Percentiles rank a stretch among this genome's conserved stretches.
Evolutionary conservation across 23 tunicate genomes (phyloP).

Genomic region (Phallusia fumigata): DNA sequence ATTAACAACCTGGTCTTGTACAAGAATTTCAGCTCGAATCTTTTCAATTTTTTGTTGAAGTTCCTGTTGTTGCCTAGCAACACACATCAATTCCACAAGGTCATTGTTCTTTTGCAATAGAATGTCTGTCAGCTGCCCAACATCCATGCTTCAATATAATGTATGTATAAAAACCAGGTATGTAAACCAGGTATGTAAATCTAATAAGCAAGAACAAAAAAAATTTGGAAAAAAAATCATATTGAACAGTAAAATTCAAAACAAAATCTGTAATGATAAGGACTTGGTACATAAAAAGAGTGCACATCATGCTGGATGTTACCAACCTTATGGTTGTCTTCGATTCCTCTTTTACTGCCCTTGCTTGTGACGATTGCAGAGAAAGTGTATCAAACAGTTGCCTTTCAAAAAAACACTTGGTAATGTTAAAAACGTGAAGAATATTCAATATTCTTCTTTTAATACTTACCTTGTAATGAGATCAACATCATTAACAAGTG

Average conservation of each 20-base stretch:
- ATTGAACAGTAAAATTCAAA: no score
- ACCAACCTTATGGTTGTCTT: not conserved
- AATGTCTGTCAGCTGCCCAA: constrained; percentile 65
- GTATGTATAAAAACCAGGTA: no score
- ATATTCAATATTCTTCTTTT: not conserved
- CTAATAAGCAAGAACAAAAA: no score
- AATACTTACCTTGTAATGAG: constrained; percentile 14
- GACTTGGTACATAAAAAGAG: no score
- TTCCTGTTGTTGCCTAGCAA: constrained; percentile 73
- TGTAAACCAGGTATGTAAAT: no score
- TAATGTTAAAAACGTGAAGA: no score
- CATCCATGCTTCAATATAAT: constrained; percentile 93
- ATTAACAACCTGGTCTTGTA: constrained; percentile 50
- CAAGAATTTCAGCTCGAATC: constrained; percentile 53
- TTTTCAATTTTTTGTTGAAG: constrained; percentile 48
- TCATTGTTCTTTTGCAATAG: constrained; percentile 64
- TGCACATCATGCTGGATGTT: not conserved
- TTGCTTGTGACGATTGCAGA: constrained; percentile 14
- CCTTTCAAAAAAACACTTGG: not conserved
- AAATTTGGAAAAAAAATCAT: no score
- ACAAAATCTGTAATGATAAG: no score
- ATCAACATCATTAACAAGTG: constrained; percentile 17
- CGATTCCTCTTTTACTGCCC: not conserved
- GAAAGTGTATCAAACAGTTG: constrained; percentile 21
- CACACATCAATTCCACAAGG: constrained; percentile 35